Percentiles rank a stretch among this genome's conserved stretches.
phyloP scores from a whole-genome alignment of 2,888 invertebrate genomes.

The Amphiduros pacificus region DNA sequence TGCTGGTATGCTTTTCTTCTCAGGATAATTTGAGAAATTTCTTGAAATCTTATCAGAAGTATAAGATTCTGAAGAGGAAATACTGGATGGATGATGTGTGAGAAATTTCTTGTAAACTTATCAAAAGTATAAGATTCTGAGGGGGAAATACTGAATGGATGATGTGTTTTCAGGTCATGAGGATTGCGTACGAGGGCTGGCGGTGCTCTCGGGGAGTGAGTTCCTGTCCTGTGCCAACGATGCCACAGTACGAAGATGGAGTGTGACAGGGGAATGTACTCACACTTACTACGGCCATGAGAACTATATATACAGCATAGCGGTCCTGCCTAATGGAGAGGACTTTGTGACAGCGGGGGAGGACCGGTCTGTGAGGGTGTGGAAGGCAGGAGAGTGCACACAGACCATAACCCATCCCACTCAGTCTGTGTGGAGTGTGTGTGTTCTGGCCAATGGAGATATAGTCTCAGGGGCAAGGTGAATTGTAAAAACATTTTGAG shows the following conservation, averaged over 20 bases:
- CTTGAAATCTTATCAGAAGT: no score
- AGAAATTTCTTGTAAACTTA: no score
- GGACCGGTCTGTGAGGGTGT: slow-evolving; percentile 81
- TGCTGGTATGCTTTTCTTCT: slow-evolving; percentile 66
- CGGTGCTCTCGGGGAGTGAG: slow-evolving; percentile 67
- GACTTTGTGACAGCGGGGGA: slow-evolving; percentile 78
- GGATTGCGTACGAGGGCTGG: slow-evolving; percentile 86
- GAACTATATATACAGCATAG: slow-evolving; percentile 78
- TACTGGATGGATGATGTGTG: no score
- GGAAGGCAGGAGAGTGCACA: slow-evolving; percentile 65
- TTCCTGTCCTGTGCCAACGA: slow-evolving; percentile 94
- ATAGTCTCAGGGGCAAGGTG: slow-evolving; percentile 79
- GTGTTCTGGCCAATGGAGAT: slow-evolving; percentile 81
- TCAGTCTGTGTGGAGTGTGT: slow-evolving; percentile 86
- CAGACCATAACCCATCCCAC: slow-evolving; percentile 78
- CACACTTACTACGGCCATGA: slow-evolving; percentile 74
- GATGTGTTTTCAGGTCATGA: slow-evolving; percentile 79
- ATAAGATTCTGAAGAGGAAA: no score
- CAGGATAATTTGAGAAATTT: no score
- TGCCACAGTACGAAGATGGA: slow-evolving; percentile 83
- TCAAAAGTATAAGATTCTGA: no score
- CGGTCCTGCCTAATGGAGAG: slow-evolving; percentile 61
- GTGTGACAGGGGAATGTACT: slow-evolving; percentile 72
- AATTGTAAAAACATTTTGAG: no score
- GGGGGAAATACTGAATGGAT: no score